A percentile compares a stretch with the other conserved stretches of the same genome.
phyloP scores from a whole-genome alignment of 2,113 vertebrate genomes.

The Melanostigma gelatinosum region DNA sequence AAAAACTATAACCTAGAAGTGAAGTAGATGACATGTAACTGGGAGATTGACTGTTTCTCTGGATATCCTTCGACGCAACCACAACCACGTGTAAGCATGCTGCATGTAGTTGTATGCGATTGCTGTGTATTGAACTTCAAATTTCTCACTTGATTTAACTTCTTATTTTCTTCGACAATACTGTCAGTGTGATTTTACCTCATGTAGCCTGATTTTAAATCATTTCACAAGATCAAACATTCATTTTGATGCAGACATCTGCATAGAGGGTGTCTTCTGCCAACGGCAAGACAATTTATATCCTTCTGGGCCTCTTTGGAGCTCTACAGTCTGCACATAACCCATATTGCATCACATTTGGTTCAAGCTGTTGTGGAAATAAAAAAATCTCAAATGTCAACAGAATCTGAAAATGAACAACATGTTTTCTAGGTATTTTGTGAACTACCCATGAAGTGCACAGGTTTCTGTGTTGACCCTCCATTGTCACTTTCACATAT shows the following conservation, averaged over 20 bases:
- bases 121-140: neutral
- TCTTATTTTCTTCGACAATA: neutral
- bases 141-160: neutral
- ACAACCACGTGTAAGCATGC: neutral
- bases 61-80: neutral
- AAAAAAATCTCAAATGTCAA: neutral
- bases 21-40: neutral
- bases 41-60: neutral
- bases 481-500: neutral
- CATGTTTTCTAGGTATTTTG: neutral
- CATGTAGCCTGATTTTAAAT: neutral
- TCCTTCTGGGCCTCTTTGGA: neutral
- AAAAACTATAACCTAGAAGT: neutral
- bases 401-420: neutral
- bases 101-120: neutral
- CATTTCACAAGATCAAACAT: conserved; percentile 12
- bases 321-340: neutral
- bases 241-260: neutral
- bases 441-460: neutral
- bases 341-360: neutral
- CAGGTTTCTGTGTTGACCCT: neutral
- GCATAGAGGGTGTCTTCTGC: neutral
- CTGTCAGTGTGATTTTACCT: neutral
- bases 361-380: neutral
- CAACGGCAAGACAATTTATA: neutral